phyloP scores from a whole-genome alignment of 2,113 vertebrate species.

The Cyanocitta stelleri region DNA sequence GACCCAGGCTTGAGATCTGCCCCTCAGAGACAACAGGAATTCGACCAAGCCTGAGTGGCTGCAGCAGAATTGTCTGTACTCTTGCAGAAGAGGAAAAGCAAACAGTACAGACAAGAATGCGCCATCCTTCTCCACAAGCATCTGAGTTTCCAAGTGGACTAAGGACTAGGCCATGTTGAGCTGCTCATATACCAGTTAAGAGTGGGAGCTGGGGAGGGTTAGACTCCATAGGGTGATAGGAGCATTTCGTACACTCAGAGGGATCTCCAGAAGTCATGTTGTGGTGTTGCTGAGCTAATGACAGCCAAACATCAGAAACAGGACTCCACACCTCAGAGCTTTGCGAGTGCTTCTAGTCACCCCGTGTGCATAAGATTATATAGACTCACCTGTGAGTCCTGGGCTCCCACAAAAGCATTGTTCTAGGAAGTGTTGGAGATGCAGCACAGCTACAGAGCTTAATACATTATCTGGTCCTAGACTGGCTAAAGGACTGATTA shows the following conservation, averaged over 20 bases:
- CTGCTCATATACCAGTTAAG: background rate
- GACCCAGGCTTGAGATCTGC: background rate
- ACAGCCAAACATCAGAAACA: background rate
- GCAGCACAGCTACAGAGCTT: background rate
- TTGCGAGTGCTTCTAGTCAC: background rate
- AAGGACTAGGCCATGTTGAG: background rate
- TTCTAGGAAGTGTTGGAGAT: background rate
- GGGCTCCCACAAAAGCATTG: background rate
- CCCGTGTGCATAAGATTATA: fast-evolving
- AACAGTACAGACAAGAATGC: background rate
- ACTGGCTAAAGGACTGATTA: background rate
- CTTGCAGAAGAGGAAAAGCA: background rate
- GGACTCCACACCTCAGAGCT: background rate
- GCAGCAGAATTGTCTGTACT: background rate
- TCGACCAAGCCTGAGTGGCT: background rate
- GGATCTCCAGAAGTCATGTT: background rate
- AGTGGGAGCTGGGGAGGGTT: background rate
- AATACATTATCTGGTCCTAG: background rate
- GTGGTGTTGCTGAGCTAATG: background rate
- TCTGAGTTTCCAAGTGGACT: background rate
- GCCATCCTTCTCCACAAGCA: background rate
- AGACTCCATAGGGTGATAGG: background rate
- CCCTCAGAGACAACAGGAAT: background rate
- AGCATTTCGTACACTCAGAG: background rate
- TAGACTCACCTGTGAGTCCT: background rate